These are phyloP conservation scores for Stercorarius parasiticus DNA, from an alignment of 2,113 vertebrate genomes.

Conservation along the genomic window DNA sequence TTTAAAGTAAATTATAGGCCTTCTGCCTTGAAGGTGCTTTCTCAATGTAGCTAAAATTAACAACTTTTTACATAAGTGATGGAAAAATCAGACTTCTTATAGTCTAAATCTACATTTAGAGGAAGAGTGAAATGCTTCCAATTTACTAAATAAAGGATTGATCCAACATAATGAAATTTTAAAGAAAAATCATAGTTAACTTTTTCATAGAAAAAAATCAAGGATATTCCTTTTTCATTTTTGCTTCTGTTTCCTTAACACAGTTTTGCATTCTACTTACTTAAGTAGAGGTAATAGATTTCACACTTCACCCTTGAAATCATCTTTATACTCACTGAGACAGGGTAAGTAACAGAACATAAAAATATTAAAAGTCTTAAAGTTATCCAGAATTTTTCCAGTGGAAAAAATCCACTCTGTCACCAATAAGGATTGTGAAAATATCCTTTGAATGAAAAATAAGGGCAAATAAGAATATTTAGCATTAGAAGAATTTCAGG, in stretches of 20 bases:
- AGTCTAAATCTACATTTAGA: not conserved
- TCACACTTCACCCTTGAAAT: not conserved
- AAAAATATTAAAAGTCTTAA: not conserved
- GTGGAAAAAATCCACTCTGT: not conserved
- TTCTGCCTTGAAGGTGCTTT: not conserved
- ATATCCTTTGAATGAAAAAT: not conserved
- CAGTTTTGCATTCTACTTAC: not conserved
- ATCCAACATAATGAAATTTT: not conserved
- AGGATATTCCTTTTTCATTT: not conserved
- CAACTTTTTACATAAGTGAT: not conserved
- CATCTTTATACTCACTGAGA: not conserved
- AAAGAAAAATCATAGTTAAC: not conserved
- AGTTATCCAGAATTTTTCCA: not conserved
- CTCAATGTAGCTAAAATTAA: not conserved
- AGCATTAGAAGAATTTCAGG: not conserved
- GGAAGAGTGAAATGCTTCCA: not conserved
- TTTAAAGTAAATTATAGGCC: not conserved
- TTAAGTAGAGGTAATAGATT: not conserved
- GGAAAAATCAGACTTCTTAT: not conserved
- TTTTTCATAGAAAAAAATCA: not conserved
- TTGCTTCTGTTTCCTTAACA: not conserved
- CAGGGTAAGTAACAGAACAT: not conserved
- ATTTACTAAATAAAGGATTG: no score
- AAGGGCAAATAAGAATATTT: not conserved
- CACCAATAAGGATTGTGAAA: not conserved